phyloP scores from a whole-genome alignment of 1,140 invertebrate species.

The Berghia stephanieae region DNA sequence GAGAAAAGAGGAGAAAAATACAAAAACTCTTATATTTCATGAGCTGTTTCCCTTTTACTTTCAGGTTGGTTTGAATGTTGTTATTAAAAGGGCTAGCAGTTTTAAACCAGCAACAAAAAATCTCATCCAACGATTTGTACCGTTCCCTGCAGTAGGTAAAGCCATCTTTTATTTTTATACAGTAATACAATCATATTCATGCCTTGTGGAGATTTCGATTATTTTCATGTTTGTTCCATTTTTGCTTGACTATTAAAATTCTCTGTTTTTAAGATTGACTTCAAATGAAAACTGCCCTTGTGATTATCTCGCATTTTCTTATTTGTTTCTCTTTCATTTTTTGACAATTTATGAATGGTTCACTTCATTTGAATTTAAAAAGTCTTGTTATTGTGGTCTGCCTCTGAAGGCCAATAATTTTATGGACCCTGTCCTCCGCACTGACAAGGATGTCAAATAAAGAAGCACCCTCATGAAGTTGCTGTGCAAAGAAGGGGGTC shows the following conservation, averaged over 20 bases:
- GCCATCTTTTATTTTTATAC: background rate
- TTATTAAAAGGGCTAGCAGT: constrained; percentile 64
- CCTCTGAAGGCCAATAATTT: no score
- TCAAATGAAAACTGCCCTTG: background rate
- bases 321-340: no score
- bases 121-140: constrained; percentile 70
- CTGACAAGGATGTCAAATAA: no score
- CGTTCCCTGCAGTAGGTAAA: constrained; percentile 68
- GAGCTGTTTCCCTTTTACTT: constrained; percentile 36
- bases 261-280: background rate
- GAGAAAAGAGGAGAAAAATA: no score
- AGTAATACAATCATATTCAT: background rate
- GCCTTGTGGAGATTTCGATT: no score
- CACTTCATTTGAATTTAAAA: no score
- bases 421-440: no score
- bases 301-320: background rate
- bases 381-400: no score
- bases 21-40: background rate
- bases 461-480: no score
- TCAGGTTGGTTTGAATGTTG: constrained; percentile 63
- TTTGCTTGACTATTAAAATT: background rate
- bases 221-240: constrained; percentile 12
- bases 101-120: constrained; percentile 66
- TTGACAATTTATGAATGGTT: no score
- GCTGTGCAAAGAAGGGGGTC: no score